Percentiles rank a stretch among this genome's conserved stretches.
These are phyloP conservation scores for Diabrotica virgifera DNA, from an alignment of 1,140 invertebrate genomes.

Conservation along the genomic window DNA sequence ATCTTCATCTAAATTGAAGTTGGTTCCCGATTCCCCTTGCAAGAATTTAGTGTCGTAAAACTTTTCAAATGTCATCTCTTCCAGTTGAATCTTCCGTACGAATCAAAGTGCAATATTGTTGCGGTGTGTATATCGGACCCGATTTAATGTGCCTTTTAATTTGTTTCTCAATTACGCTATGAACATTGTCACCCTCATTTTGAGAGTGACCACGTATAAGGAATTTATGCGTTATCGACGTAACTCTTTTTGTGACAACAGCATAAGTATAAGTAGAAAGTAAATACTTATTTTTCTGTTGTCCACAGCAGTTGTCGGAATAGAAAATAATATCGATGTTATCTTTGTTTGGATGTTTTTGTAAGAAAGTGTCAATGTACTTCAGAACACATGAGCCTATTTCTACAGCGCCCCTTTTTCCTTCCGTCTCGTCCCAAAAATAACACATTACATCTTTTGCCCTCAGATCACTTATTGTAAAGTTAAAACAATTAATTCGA, in stretches of 20 bases:
- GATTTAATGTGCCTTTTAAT: slow-evolving; percentile 37
- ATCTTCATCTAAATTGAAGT: slow-evolving; percentile 8
- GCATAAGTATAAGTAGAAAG: slow-evolving; percentile 21
- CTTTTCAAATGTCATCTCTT: neutral
- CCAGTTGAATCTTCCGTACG: too few relatives aligned
- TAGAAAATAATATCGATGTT: slow-evolving; percentile 44
- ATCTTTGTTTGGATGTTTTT: neutral
- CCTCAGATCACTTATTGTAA: slow-evolving; percentile 38
- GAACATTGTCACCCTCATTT: slow-evolving; percentile 39
- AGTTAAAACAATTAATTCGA: slow-evolving; percentile 42
- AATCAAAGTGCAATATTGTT: slow-evolving; percentile 11
- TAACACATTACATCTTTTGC: slow-evolving; percentile 37
- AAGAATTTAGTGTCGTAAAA: slow-evolving; percentile 12
- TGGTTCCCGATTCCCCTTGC: slow-evolving; percentile 7
- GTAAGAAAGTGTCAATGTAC: slow-evolving; percentile 21
- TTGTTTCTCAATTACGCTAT: slow-evolving; percentile 45
- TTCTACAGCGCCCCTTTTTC: slow-evolving; percentile 38
- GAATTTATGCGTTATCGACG: neutral
- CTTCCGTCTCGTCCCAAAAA: slow-evolving; percentile 38
- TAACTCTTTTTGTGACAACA: neutral
- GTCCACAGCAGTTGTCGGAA: slow-evolving; percentile 45
- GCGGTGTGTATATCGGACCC: slow-evolving; percentile 36
- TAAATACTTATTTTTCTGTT: slow-evolving; percentile 47
- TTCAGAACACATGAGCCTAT: slow-evolving; percentile 39
- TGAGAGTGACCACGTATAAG: neutral